Evolutionary conservation across 1,140 invertebrate species (phyloP).

Genomic region (Nephila pilipes): DNA sequence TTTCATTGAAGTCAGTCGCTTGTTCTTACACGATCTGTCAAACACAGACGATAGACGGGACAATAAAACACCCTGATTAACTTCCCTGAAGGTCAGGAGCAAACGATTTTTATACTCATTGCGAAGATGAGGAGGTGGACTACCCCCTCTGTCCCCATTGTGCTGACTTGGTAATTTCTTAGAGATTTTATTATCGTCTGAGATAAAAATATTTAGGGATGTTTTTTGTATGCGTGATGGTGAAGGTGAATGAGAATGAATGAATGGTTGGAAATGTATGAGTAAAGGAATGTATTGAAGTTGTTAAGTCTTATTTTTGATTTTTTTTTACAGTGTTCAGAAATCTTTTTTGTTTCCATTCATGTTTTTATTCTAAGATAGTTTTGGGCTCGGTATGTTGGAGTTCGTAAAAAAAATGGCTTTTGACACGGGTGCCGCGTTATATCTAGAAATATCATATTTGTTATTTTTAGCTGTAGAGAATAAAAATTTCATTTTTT

Average conservation of each 20-base stretch:
- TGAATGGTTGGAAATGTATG: not conserved
- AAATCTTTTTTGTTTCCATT: too few species aligned
- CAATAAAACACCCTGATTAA: constrained; percentile 45
- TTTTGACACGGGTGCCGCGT: too few species aligned
- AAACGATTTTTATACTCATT: not conserved
- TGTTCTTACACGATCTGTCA: constrained; percentile 25
- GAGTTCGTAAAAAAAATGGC: too few species aligned
- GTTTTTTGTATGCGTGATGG: too few species aligned
- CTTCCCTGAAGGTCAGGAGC: not conserved
- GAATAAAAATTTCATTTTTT: too few species aligned
- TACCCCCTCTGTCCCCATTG: not conserved
- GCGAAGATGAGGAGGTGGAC: not conserved
- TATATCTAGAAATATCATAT: too few species aligned
- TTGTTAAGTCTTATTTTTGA: too few species aligned
- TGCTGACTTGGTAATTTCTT: not conserved
- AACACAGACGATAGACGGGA: not conserved
- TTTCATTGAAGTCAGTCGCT: not conserved
- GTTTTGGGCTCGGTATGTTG: too few species aligned
- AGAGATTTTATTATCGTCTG: not conserved
- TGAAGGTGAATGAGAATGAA: not conserved
- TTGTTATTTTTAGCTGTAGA: too few species aligned
- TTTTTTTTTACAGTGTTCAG: too few species aligned
- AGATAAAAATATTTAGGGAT: not conserved
- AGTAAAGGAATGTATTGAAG: not conserved
- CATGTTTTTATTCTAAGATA: too few species aligned